These are phyloP conservation scores for Rhinoraja longicauda DNA, from an alignment of 2,797 vertebrate species.

Conservation along the genomic window DNA sequence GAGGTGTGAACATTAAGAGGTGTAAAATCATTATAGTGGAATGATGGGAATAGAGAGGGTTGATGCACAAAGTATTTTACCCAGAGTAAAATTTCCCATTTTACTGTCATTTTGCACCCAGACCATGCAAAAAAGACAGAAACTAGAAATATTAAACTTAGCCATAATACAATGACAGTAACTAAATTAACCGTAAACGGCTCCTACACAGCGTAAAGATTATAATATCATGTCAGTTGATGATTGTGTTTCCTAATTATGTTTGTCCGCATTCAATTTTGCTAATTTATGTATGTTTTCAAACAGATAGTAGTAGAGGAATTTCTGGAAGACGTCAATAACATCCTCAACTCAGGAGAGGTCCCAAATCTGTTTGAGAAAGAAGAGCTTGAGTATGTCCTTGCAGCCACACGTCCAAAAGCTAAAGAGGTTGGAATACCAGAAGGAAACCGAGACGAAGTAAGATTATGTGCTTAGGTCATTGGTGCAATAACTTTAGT, in stretches of 20 bases:
- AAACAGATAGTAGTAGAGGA: conserved; percentile 69
- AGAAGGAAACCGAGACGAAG: conserved; percentile 76
- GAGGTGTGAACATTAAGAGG: too few relatives aligned
- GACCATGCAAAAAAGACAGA: too few relatives aligned
- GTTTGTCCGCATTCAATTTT: background rate
- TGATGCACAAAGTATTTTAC: too few relatives aligned
- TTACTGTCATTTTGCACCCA: too few relatives aligned
- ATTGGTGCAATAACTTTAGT: background rate
- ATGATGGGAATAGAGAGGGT: too few relatives aligned
- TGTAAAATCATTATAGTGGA: too few relatives aligned
- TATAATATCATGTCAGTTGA: background rate
- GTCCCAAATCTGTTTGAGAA: conserved; percentile 78
- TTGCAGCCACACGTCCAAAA: conserved; percentile 65
- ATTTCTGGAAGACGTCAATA: conserved; percentile 77
- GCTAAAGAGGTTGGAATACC: conserved; percentile 74
- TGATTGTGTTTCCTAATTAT: background rate
- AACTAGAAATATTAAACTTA: too few relatives aligned
- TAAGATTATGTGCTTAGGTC: conserved; percentile 43
- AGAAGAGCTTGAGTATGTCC: conserved; percentile 70
- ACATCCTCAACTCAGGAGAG: conserved; percentile 76
- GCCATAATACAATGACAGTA: too few relatives aligned
- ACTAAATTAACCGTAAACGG: too few relatives aligned
- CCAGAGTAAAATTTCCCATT: too few relatives aligned
- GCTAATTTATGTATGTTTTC: conserved; percentile 20
- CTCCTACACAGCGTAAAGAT: too few relatives aligned